These are phyloP conservation scores for Steromphala cineraria DNA, from an alignment of 2,888 invertebrate species.

Conservation along the genomic window DNA sequence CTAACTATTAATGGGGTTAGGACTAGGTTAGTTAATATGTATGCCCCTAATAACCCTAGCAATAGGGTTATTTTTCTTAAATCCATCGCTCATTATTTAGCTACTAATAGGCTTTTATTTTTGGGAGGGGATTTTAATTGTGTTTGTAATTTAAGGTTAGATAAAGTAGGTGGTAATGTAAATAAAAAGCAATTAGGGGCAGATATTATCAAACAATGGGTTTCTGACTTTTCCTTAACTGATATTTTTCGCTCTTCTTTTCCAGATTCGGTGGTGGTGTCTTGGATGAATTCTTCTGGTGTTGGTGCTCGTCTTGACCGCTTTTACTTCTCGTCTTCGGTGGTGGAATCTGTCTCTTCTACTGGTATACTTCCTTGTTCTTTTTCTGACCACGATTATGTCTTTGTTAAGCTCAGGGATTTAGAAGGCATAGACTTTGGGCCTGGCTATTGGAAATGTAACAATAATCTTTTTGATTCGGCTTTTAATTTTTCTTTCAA, in stretches of 20 bases:
- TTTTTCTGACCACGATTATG: too few species aligned
- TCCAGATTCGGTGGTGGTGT: too few species aligned
- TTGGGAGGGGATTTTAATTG: conserved; percentile 1
- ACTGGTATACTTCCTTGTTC: too few species aligned
- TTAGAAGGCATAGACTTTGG: too few species aligned
- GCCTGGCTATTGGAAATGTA: too few species aligned
- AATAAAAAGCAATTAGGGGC: neutral
- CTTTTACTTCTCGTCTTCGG: neutral
- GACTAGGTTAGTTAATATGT: neutral
- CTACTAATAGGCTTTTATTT: neutral
- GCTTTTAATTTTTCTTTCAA: too few species aligned
- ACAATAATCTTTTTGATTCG: neutral
- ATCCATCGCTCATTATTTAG: neutral
- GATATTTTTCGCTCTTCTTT: neutral
- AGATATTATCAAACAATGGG: too few species aligned
- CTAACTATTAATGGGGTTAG: neutral
- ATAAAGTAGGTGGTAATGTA: too few species aligned
- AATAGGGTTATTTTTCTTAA: neutral
- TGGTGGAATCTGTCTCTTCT: too few species aligned
- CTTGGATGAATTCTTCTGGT: too few species aligned
- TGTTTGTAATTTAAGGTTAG: too few species aligned
- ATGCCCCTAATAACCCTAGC: neutral
- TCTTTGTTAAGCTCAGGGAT: too few species aligned
- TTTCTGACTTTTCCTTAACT: neutral
- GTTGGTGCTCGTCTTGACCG: neutral